Evolutionary conservation across 2,113 vertebrate genomes (phyloP).

Genomic region (Picathartes gymnocephalus): DNA sequence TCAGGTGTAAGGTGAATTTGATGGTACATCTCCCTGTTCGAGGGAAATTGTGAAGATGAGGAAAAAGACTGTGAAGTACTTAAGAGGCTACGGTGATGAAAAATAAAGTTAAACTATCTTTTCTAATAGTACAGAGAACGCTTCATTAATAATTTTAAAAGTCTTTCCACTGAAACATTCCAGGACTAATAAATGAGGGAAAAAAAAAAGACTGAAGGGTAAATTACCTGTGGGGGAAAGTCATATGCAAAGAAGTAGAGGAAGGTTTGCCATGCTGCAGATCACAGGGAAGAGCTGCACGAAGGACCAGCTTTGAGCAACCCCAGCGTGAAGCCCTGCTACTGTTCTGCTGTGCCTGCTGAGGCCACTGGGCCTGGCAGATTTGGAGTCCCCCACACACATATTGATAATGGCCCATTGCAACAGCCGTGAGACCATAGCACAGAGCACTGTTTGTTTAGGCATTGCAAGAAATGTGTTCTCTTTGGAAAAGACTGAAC

Average conservation of each 20-base stretch:
- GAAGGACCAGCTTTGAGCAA: neutral
- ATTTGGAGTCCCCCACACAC: neutral
- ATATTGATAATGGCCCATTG: neutral
- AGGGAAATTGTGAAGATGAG: neutral
- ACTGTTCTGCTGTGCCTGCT: neutral
- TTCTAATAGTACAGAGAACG: neutral
- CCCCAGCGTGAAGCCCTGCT: rapidly evolving
- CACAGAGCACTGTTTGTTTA: neutral
- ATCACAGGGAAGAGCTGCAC: neutral
- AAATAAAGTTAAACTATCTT: neutral
- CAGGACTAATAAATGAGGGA: neutral
- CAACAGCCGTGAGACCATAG: neutral
- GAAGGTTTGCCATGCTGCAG: neutral
- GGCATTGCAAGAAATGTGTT: neutral
- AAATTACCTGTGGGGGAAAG: neutral
- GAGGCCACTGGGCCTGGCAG: neutral
- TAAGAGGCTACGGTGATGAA: neutral
- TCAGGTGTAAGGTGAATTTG: neutral
- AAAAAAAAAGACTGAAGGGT: neutral
- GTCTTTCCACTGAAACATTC: neutral
- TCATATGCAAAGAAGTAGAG: neutral
- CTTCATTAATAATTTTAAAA: neutral
- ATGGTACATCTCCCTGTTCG: neutral
- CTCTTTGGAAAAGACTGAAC: neutral
- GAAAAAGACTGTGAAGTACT: neutral